phyloP scores from a whole-genome alignment of 2,113 vertebrate genomes.

The Numenius arquata region DNA sequence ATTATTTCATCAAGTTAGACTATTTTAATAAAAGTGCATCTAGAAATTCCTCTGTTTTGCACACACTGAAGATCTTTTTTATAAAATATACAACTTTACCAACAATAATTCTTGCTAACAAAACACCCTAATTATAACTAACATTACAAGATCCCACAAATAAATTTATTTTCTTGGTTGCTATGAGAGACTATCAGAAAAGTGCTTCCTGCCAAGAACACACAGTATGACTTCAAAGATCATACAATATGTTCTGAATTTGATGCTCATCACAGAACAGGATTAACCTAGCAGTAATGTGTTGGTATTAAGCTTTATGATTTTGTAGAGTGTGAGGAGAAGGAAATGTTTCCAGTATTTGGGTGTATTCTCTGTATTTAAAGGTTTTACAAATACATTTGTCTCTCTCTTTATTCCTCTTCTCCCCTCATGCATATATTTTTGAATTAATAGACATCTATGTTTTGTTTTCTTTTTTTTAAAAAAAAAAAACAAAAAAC shows the following conservation, averaged over 20 bases:
- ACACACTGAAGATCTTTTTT: background rate
- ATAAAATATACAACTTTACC: background rate
- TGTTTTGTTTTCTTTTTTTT: too few relatives aligned
- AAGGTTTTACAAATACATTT: background rate
- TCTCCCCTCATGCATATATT: accelerated
- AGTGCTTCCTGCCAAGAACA: background rate
- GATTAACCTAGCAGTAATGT: background rate
- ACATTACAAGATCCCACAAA: background rate
- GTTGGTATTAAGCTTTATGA: background rate
- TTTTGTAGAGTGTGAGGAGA: background rate
- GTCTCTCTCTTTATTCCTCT: background rate
- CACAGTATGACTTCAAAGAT: background rate
- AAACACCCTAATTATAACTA: background rate
- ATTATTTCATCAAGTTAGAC: background rate
- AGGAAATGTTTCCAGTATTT: background rate
- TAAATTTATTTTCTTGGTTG: background rate
- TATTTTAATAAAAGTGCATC: background rate
- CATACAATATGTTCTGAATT: background rate
- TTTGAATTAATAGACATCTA: background rate
- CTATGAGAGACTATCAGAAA: background rate
- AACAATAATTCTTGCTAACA: background rate
- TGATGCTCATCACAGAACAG: background rate
- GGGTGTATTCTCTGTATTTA: background rate
- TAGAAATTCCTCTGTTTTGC: background rate
- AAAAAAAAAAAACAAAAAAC: too few relatives aligned